These are phyloP conservation scores for Halcyon smyrnensis DNA, from an alignment of 2,797 vertebrate species.

Conservation along the genomic window DNA sequence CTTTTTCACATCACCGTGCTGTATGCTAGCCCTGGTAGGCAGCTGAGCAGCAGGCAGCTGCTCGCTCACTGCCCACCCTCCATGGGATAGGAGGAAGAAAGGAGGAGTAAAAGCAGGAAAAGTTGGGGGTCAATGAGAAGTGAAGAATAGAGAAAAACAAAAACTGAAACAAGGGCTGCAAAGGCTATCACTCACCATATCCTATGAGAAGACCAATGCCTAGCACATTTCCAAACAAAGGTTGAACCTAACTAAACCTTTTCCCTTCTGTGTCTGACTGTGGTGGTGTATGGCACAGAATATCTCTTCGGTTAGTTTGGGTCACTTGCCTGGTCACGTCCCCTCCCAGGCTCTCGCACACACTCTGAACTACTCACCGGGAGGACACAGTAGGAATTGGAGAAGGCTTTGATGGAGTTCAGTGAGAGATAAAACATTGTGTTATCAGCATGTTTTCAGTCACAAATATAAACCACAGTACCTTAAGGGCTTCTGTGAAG, in stretches of 20 bases:
- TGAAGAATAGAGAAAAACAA: background rate
- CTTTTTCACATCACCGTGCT: background rate
- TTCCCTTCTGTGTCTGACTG: background rate
- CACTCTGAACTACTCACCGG: background rate
- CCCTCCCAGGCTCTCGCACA: background rate
- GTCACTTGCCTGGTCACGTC: background rate
- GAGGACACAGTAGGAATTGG: background rate
- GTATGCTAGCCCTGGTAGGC: background rate
- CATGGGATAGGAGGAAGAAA: background rate
- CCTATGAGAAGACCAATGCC: background rate
- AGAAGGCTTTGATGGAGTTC: background rate
- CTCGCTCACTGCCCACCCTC: accelerated
- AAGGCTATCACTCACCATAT: background rate
- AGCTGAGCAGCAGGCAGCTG: background rate
- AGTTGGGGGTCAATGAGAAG: background rate
- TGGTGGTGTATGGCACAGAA: background rate
- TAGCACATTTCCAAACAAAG: background rate
- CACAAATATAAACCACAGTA: background rate
- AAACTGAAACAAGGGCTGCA: background rate
- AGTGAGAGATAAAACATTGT: background rate
- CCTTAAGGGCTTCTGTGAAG: background rate
- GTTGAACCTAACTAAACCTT: background rate
- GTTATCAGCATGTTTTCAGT: background rate
- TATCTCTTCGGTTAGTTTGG: background rate
- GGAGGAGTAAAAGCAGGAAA: background rate